Evolutionary conservation across 1,140 invertebrate genomes (phyloP), one percentile per base, ranked within the genome.

Genomic region (Drosophila kikkawai): DNA sequence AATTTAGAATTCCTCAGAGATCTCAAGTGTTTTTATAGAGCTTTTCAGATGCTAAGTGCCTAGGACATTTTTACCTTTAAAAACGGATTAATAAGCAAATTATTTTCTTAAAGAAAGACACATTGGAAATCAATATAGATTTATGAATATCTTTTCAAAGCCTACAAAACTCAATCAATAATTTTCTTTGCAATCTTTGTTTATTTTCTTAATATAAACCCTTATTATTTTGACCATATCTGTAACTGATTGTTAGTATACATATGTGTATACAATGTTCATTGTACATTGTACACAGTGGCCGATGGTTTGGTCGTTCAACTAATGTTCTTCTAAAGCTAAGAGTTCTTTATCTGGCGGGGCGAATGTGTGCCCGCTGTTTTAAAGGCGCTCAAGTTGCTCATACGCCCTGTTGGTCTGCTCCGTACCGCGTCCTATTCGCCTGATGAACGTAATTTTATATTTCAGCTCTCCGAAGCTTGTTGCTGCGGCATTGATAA

Each of bases 401-500:
- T 56, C 73, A 76, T 81, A 67, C 75, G 78, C 78, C 80, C 71
- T 60, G 75, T 74, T 26, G 57, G 39, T 44, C 75, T 6, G 44
- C 22, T 34, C 11, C 41, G 42, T 41, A 7, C 50, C 47, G n/a
- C 51, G 11, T 50, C 66, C 64, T 51, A 22, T 29, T n/a, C 47
- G 57, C 63, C 48, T 51, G 82, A 64, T 78, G 83, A 81, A 84
- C 81, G 82, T 87, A 87, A 79, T 69, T 67, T 36, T 75, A 87
- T 82, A 90, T 34, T 79, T 42, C 44, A 64, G 57, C 55, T 58
- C 26, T 34, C 22, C 41, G 42, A 26, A 44, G 57, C 69, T 82
- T 75, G 80, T 78, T 78, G 69, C 77, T 66, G 69, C 50, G 22
- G 56, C 81, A 85, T 85, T 85, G 84, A 88, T 88, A 90, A 88